These are phyloP conservation scores for Epinephelus fuscoguttatus DNA, from an alignment of 2,113 vertebrate species.

Conservation along the genomic window DNA sequence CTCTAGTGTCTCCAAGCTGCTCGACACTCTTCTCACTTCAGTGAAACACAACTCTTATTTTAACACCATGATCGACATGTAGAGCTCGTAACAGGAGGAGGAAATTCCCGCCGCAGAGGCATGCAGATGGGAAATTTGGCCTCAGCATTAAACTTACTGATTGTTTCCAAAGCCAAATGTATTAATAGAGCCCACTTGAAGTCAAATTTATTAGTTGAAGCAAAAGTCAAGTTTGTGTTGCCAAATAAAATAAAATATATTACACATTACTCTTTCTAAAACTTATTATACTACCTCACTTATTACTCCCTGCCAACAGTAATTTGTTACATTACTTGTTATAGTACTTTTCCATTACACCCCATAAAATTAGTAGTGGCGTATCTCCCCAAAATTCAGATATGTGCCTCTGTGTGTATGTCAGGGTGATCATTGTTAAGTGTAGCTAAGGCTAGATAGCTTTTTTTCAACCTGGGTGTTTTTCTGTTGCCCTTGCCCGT, in stretches of 20 bases:
- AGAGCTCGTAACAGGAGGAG: neutral
- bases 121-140: conserved; percentile 5
- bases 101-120: neutral
- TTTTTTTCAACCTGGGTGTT: too few species aligned
- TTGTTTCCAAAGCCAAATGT: neutral
- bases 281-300: too few species aligned
- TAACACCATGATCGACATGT: conserved; percentile 3
- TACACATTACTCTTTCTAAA: too few species aligned
- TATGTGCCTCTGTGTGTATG: too few species aligned
- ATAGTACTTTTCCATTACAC: too few species aligned
- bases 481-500: too few species aligned
- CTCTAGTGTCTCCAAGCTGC: conserved; percentile 10
- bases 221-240: neutral
- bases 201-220: neutral
- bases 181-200: neutral
- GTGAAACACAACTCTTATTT: conserved; percentile 11
- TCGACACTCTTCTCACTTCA: neutral
- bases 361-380: too few species aligned
- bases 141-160: neutral
- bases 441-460: too few species aligned
- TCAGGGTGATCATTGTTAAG: too few species aligned
- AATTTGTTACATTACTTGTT: too few species aligned
- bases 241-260: neutral
- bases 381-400: too few species aligned
- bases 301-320: too few species aligned